A percentile compares a stretch with the other conserved stretches of the same genome.
Conservation (phyloP, 2,797 vertebrate genomes). For the Lagodon rhomboides region DNA sequence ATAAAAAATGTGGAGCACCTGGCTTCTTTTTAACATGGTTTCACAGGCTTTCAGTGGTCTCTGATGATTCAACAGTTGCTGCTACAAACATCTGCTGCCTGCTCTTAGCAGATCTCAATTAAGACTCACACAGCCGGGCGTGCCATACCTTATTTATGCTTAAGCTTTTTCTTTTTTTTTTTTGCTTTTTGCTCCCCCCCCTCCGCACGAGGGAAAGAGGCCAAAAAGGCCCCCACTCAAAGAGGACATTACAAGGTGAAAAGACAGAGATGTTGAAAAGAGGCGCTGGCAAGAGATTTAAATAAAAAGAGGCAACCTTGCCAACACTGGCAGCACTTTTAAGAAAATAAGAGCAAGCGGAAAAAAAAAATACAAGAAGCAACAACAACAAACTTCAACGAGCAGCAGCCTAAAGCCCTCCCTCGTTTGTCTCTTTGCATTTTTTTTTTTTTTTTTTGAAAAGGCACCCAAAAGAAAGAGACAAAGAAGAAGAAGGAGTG, state of each 20-base stretch:
- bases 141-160: constrained; percentile 80
- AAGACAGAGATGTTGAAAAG: constrained; percentile 51
- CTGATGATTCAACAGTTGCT: constrained; percentile 88
- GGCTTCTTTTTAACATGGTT: constrained; percentile 80
- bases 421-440: constrained; percentile 64
- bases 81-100: constrained; percentile 87
- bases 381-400: constrained; percentile 66
- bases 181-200: background rate
- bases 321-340: constrained; percentile 71
- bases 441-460: constrained; percentile 49
- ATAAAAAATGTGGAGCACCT: constrained; percentile 81
- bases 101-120: constrained; percentile 89
- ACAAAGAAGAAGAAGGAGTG: constrained; percentile 71
- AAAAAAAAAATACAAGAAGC: constrained; percentile 32
- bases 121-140: constrained; percentile 77
- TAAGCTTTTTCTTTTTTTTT: constrained; percentile 32
- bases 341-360: constrained; percentile 67
- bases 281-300: constrained; percentile 68
- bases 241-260: constrained; percentile 70
- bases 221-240: constrained; percentile 67
- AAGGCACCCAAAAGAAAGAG: constrained; percentile 71
- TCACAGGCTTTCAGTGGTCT: constrained; percentile 81
- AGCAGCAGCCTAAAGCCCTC: constrained; percentile 70
- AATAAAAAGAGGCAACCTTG: constrained; percentile 59
- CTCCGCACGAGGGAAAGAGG: constrained; percentile 56